Conservation (phyloP, 1,140 invertebrate species). For the Artemia franciscana region DNA sequence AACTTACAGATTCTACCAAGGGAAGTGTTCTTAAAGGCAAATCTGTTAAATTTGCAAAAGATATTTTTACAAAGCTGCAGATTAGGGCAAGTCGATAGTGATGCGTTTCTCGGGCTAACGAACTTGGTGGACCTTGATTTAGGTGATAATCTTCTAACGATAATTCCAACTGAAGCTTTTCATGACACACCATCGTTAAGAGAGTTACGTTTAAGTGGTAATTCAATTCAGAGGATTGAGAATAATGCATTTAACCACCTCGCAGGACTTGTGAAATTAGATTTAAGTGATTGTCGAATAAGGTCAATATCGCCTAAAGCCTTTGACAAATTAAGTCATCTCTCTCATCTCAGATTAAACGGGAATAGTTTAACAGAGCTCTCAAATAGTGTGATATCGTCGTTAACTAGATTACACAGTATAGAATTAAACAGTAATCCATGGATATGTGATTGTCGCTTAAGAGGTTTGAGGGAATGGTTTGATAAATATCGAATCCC, state of each 20-base stretch:
- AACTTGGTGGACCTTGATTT: conserved; percentile 72
- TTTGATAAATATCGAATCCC: conserved; percentile 56
- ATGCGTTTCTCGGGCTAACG: conserved; percentile 53
- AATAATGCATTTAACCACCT: conserved; percentile 45
- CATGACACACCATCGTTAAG: conserved; percentile 44
- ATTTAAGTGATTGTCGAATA: conserved; percentile 55
- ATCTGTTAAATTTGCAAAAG: conserved; percentile 59
- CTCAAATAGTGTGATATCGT: conserved; percentile 11
- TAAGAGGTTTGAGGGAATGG: conserved; percentile 60
- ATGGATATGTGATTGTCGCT: conserved; percentile 67
- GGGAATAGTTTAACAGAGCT: conserved; percentile 50
- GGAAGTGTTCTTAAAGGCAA: conserved; percentile 50
- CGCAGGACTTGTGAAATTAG: conserved; percentile 51
- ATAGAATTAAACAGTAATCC: conserved; percentile 73
- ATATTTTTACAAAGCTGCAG: conserved; percentile 55
- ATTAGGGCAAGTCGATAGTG: conserved; percentile 49
- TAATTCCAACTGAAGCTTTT: conserved; percentile 50
- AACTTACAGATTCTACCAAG: conserved; percentile 51
- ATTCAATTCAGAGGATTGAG: conserved; percentile 54
- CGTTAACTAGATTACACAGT: conserved; percentile 37
- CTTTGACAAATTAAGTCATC: conserved; percentile 43
- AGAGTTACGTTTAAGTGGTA: conserved; percentile 48
- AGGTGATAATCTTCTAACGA: conserved; percentile 49
- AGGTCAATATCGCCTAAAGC: conserved; percentile 45
- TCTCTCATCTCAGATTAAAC: conserved; percentile 58